These are phyloP conservation scores for Campoletis sonorensis DNA, from an alignment of 1,140 invertebrate species.

Conservation along the genomic window DNA sequence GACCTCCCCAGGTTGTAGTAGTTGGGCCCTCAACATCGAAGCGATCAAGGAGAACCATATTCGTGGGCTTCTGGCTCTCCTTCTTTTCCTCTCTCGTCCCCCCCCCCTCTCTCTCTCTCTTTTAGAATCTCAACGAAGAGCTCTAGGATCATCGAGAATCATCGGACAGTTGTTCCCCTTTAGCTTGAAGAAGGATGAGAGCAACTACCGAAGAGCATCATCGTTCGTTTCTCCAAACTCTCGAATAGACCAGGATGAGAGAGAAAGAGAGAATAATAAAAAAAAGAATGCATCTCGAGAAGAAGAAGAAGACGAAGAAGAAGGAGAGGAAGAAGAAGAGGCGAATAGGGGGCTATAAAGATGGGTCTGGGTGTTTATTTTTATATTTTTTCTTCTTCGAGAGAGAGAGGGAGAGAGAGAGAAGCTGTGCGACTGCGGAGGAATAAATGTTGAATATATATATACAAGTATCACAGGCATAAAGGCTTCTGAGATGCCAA, in stretches of 20 bases:
- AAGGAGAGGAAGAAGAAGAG: slow-evolving; percentile 5
- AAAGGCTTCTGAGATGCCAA: slow-evolving; percentile 22
- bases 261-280: not conserved
- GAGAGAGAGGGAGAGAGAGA: too few species aligned
- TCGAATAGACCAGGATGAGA: too few species aligned
- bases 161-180: too few species aligned
- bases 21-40: too few species aligned
- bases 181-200: not conserved
- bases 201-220: not conserved
- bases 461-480: not conserved
- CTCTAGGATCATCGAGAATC: too few species aligned
- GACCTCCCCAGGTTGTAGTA: too few species aligned
- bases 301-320: slow-evolving; percentile 17
- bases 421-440: not conserved
- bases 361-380: slow-evolving; percentile 35
- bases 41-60: too few species aligned
- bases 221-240: not conserved
- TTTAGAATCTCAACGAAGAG: too few species aligned
- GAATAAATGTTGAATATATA: not conserved
- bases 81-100: too few species aligned
- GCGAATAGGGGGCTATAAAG: slow-evolving; percentile 36
- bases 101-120: too few species aligned
- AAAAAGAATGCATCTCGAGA: slow-evolving; percentile 25
- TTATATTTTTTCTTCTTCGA: not conserved
- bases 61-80: too few species aligned